A percentile compares a stretch with the other conserved stretches of the same genome.
Evolutionary conservation across 2,888 invertebrate species (phyloP).

Genomic region (Bombylius major): DNA sequence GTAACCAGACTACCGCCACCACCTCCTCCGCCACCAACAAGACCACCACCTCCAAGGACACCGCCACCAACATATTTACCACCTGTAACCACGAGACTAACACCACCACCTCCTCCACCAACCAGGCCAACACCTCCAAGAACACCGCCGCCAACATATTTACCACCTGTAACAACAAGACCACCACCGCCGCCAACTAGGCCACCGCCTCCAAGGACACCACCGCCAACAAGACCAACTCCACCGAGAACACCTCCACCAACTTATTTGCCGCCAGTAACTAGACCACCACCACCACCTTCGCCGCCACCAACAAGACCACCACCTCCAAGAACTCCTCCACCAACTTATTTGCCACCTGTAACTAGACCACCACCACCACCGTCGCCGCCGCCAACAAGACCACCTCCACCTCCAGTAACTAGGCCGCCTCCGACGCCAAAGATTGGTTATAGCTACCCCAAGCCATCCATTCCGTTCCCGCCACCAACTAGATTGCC

Average conservation of each 20-base stretch:
- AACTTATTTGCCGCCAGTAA: background rate
- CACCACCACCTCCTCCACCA: conserved; percentile 5
- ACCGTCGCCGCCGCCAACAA: conserved; percentile 13
- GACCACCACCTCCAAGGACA: conserved; percentile 8
- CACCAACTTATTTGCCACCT: no score
- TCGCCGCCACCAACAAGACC: conserved; percentile 15
- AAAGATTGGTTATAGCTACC: conserved; percentile 11
- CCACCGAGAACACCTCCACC: conserved; percentile 9
- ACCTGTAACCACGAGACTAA: conserved; percentile 1
- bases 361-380: conserved; percentile 1
- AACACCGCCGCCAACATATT: no score
- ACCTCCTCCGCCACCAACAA: conserved; percentile 16
- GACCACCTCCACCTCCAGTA: conserved; percentile 3
- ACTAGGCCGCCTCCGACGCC: conserved; percentile 3
- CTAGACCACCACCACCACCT: conserved; percentile 4
- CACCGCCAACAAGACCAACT: conserved; percentile 4
- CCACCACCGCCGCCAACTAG: background rate
- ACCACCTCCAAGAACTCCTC: conserved; percentile 6
- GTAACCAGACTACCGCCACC: conserved; percentile 10
- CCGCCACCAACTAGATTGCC: conserved; percentile 13
- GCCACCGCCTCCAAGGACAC: conserved; percentile 9
- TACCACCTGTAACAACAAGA: conserved; percentile 6
- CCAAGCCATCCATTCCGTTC: conserved; percentile 9
- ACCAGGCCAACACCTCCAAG: background rate
- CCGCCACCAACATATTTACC: no score